These are phyloP conservation scores for Bufo gargarizans DNA, from an alignment of 2,113 vertebrate species.

Conservation along the genomic window DNA sequence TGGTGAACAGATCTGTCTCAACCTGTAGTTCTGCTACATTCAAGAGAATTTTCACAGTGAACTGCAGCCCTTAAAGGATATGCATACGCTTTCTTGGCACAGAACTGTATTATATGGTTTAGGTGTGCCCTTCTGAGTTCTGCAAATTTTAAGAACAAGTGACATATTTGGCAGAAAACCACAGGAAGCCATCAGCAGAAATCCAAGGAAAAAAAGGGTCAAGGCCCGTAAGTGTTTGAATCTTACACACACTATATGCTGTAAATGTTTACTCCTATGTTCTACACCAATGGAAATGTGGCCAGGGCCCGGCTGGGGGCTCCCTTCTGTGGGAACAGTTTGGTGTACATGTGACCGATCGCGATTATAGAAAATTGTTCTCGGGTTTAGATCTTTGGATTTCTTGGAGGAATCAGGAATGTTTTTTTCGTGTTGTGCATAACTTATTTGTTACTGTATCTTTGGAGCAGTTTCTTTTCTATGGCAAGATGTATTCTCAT, in stretches of 20 bases:
- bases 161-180: neutral
- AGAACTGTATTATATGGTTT: neutral
- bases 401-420: neutral
- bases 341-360: neutral
- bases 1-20: neutral
- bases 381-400: neutral
- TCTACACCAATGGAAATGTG: neutral
- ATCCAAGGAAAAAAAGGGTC: neutral
- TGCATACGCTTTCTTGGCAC: neutral
- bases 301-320: neutral
- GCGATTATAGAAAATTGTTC: neutral
- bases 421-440: neutral
- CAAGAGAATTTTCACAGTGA: neutral
- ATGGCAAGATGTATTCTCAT: conserved; percentile 28
- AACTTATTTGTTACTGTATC: conserved; percentile 2
- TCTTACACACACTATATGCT: neutral
- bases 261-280: neutral
- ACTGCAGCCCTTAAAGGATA: neutral
- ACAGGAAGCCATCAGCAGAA: neutral
- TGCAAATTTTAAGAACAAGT: neutral
- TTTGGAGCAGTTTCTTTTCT: conserved; percentile 23
- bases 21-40: neutral
- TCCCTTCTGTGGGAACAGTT: neutral
- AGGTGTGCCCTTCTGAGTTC: neutral
- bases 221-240: neutral